Evolutionary conservation across 1,140 invertebrate genomes (phyloP).

Genomic region (Wiebesia pumilae): DNA sequence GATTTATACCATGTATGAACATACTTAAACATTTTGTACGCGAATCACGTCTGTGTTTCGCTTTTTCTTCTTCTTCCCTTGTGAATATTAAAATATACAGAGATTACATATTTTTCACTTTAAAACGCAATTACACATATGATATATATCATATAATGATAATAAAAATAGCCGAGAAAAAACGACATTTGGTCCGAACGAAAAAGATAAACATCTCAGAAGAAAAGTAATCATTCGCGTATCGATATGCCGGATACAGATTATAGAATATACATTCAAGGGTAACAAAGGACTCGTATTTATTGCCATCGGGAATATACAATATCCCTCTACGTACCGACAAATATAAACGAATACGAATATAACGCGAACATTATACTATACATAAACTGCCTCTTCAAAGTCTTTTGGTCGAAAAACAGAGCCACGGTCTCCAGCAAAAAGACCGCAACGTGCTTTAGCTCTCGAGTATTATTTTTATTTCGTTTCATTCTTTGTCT

Average conservation of each 20-base stretch:
- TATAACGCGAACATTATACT: not conserved
- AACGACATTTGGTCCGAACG: conserved; percentile 48
- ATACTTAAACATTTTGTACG: not conserved
- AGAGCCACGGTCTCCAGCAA: not conserved
- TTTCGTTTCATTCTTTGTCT: not conserved
- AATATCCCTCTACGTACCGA: not conserved
- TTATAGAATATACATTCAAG: conserved; percentile 39
- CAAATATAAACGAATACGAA: conserved; percentile 44
- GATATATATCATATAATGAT: conserved; percentile 21
- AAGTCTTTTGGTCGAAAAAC: conserved; percentile 46
- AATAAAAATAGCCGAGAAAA: conserved; percentile 15
- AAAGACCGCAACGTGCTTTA: not conserved
- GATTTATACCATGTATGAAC: not conserved
- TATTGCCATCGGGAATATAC: conserved; percentile 31
- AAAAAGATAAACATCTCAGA: conserved; percentile 6
- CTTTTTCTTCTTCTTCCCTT: not conserved
- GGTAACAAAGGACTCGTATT: conserved; percentile 51
- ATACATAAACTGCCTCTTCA: conserved; percentile 23
- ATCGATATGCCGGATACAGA: not conserved
- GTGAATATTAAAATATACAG: conserved; percentile 38
- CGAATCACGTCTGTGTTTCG: not conserved
- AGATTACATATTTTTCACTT: conserved; percentile 43
- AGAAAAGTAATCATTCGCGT: conserved; percentile 39
- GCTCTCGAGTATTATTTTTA: conserved; percentile 28
- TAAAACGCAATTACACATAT: conserved; percentile 11